These are phyloP conservation scores for Chaetophractus vellerosus DNA, from an alignment of 2,797 vertebrate genomes.

Conservation along the genomic window DNA sequence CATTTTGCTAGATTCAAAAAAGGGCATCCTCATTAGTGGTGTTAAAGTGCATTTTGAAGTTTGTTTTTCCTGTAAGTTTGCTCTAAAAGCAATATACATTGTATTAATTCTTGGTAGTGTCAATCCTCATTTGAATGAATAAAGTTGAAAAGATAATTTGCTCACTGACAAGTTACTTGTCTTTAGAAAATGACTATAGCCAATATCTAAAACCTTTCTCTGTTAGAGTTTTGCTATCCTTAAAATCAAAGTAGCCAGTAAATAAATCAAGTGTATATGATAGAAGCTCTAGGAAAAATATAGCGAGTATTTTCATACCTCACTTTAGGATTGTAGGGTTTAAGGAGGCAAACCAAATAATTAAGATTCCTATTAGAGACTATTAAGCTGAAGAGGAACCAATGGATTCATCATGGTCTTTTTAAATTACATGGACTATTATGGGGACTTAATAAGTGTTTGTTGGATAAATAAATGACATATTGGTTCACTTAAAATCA, in stretches of 20 bases:
- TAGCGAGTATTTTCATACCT: not conserved
- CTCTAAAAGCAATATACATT: not conserved
- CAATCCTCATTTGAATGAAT: not conserved
- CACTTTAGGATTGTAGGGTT: not conserved
- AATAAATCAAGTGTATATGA: not conserved
- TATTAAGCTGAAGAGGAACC: not conserved
- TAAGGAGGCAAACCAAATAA: conserved; percentile 1
- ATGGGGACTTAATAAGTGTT: not conserved
- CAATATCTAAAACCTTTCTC: not conserved
- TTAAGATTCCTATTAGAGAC: not conserved
- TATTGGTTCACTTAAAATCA: not conserved
- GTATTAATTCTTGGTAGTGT: not conserved
- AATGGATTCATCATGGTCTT: not conserved
- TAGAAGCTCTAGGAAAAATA: not conserved
- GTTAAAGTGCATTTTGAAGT: not conserved
- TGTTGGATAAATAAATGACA: not conserved
- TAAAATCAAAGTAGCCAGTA: not conserved
- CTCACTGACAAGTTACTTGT: not conserved
- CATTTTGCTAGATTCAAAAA: not conserved
- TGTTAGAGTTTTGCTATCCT: not conserved
- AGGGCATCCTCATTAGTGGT: not conserved
- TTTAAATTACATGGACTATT: conserved; percentile 9
- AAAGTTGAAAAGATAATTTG: not conserved
- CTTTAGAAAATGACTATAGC: not conserved
- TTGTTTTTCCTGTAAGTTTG: not conserved